Evolutionary conservation across 2,888 invertebrate genomes (phyloP).

Genomic region (Athalia circularis): DNA sequence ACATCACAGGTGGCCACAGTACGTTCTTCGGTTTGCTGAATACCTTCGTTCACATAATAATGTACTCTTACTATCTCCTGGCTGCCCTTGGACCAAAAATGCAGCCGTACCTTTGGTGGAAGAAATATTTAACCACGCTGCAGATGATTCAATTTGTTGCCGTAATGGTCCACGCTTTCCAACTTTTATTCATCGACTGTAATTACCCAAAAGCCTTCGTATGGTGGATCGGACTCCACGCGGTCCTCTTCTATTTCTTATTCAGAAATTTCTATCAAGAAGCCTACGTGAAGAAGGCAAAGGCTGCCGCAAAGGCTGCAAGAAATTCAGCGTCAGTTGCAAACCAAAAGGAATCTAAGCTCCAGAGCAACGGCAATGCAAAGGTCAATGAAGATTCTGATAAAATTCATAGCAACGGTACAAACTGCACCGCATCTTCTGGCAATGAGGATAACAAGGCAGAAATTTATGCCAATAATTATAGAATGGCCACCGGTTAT

Average conservation of each 20-base stretch:
- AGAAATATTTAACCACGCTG: constrained; percentile 92
- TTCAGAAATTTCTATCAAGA: constrained; percentile 94
- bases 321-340: too few relatives aligned
- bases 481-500: constrained; percentile 75
- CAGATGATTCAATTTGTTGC: constrained; percentile 95
- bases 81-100: constrained; percentile 92
- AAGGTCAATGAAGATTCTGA: constrained; percentile 12
- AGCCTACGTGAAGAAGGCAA: constrained; percentile 78
- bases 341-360: background rate
- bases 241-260: constrained; percentile 93
- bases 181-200: constrained; percentile 91
- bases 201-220: constrained; percentile 92
- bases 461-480: constrained; percentile 71
- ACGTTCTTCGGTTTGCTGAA: constrained; percentile 96
- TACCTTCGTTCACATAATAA: constrained; percentile 95
- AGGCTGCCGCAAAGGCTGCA: background rate
- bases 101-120: constrained; percentile 96
- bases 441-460: constrained; percentile 69
- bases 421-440: constrained; percentile 52
- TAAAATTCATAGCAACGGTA: constrained; percentile 50
- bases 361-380: constrained; percentile 17
- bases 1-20: constrained; percentile 87
- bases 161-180: constrained; percentile 93
- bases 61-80: constrained; percentile 95
- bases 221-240: constrained; percentile 95